Evolutionary conservation across 2,888 invertebrate genomes (phyloP), one percentile per base, ranked within the genome.

Genomic region (Actias luna): DNA sequence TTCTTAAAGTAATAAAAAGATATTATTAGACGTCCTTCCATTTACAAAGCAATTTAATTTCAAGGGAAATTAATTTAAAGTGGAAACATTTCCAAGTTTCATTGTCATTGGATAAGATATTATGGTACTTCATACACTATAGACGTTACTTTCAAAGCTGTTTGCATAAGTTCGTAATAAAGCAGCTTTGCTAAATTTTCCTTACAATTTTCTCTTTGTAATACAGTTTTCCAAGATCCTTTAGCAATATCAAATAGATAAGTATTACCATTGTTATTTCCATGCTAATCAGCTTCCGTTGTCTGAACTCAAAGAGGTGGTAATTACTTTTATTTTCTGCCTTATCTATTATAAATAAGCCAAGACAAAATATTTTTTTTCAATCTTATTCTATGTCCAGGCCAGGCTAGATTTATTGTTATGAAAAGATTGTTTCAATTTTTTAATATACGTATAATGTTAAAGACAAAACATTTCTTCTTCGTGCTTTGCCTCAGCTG

Each of bases 151-250:
- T 55, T 29, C 16, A 55, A 55, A 29, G 29, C 29, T 55, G 29
- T 55, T 55, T 55, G 55, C n/a, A 55, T 29, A 29, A 29, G 29
- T 55, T 55, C 29, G 29, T 29, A 55, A 55, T 55, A 55, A 55
- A 55, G 29, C 29, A 16, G 27, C 29, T 55, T 29, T 29, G 55
- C 8, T 10, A 29, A 16, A 55, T 29, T 55, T 29, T 55, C 55
- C 16, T 55, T 55, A 29, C 29, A 55, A 55, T 55, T n/a, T n/a
- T 55, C 55, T n/a, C 29, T 29, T 55, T 29, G 55, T 29, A n/a
- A 14, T 14, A 29, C 5, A 27, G 29, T 55, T 29, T 55, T 55
- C 55, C 29, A 16, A 29, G 29, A 29, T 55, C 55, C 18, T 55
- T 29, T 55, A 5, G 29, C 29, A 55, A 55, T 29, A 55, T 55